phyloP scores from a whole-genome alignment of 2,888 invertebrate genomes.

The Trileptium ribeirensis region DNA sequence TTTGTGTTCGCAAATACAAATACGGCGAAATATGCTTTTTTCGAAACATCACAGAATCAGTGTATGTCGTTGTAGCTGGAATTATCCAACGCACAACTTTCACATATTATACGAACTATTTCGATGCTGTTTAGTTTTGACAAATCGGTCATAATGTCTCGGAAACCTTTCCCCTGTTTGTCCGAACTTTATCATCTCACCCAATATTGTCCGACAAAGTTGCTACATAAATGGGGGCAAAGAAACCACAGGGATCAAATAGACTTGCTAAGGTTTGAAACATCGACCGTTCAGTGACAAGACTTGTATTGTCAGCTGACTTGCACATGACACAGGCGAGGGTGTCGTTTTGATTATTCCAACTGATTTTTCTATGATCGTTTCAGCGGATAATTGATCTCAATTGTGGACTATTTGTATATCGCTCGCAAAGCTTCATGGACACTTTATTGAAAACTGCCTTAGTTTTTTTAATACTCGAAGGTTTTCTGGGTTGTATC shows the following conservation, averaged over 20 bases:
- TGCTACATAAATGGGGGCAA: background rate
- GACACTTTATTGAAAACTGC: no score
- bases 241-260: slow-evolving; percentile 5
- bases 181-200: background rate
- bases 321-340: no score
- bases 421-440: no score
- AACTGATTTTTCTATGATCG: background rate
- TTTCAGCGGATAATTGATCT: background rate
- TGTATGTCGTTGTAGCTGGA: no score
- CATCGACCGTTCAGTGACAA: no score
- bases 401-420: no score
- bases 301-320: no score
- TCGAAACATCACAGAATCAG: slow-evolving; percentile 35
- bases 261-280: background rate
- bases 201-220: background rate
- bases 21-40: slow-evolving; percentile 34
- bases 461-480: background rate
- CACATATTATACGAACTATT: no score
- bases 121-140: background rate
- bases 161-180: background rate
- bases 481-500: slow-evolving; percentile 11
- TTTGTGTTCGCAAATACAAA: slow-evolving; percentile 30
- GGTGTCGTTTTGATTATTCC: background rate
- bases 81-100: no score
- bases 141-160: background rate